Conservation (phyloP, 2,113 vertebrate species). For the Burhinus oedicnemus region DNA sequence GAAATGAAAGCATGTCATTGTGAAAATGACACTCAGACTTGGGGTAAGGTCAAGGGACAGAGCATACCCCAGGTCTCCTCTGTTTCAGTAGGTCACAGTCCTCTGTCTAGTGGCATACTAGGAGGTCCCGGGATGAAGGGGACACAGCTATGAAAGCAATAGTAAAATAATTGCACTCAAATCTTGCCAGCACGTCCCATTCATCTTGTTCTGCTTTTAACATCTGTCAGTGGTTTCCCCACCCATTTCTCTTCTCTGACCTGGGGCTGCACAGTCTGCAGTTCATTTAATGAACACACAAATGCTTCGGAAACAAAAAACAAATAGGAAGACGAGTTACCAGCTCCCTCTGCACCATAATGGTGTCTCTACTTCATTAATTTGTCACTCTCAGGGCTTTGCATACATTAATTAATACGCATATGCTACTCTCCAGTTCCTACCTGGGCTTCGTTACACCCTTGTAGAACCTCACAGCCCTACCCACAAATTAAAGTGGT, state of each 20-base stretch:
- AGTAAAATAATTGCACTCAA: neutral
- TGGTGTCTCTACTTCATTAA: neutral
- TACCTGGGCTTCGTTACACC: neutral
- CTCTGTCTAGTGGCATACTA: neutral
- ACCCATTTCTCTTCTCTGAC: neutral
- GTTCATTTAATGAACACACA: neutral
- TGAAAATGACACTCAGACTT: neutral
- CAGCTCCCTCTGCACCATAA: neutral
- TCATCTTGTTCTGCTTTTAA: neutral
- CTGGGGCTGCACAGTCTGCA: rapidly evolving
- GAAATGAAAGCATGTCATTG: neutral
- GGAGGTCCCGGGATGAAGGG: neutral
- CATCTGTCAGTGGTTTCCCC: neutral
- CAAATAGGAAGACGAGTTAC: neutral
- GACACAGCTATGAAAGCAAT: neutral
- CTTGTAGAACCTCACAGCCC: too few species aligned
- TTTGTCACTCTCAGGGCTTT: neutral
- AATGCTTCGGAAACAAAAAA: neutral
- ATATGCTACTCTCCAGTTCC: neutral
- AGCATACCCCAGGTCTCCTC: neutral
- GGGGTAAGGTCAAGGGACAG: neutral
- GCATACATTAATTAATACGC: neutral
- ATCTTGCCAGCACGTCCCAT: neutral
- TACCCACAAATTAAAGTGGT: neutral
- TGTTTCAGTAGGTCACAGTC: neutral